Evolutionary conservation across 2,797 vertebrate genomes (phyloP), one percentile per base, ranked within the genome.

Genomic region (Prionace glauca): DNA sequence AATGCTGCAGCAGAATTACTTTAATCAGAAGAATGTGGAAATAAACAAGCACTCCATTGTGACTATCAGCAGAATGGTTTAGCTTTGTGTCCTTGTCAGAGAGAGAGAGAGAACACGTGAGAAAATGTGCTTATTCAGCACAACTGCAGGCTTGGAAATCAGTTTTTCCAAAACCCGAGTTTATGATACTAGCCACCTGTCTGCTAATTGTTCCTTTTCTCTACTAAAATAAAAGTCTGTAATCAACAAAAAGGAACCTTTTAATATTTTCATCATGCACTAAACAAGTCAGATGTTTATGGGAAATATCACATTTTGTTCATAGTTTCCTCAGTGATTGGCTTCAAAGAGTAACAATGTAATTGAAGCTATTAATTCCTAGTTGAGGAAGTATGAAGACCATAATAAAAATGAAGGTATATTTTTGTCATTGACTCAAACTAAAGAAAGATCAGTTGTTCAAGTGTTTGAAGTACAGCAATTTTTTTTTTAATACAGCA

Each of bases 1-100:
- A 97, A 97, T 97, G 97, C 96, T 97, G 97, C 97, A 97, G 97
- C 97, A 97, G 97, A 97, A 97, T 97, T 98, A 97, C 97, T 98
- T 98, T 97, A 96, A 97, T 97, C 96, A 72, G 96, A 96, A 97
- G 97, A 98, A 98, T 98, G 98, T 97, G 97, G 97, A 98, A 98
- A 98, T 98, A 98, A 99, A 98, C 98, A 99, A 98, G 98, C 97
- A 97, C 96, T 96, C 98, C 98, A 98, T 98, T 98, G 98, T 98
- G 97, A 97, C 95, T 96, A 96, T 96, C 96, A 96, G 97, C 97
- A 96, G 97, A 97, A 97, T 97, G 97, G 96, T 97, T 97, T 97
- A 96, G 96, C 97, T 96, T 97, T 96, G 96, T 96, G 96, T 96
- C 93, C 93, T 95, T 95, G 69, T 95, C 93, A 95, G 93, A 56